Conservation (phyloP, 2,113 vertebrate genomes). For the Etheostoma cragini region DNA sequence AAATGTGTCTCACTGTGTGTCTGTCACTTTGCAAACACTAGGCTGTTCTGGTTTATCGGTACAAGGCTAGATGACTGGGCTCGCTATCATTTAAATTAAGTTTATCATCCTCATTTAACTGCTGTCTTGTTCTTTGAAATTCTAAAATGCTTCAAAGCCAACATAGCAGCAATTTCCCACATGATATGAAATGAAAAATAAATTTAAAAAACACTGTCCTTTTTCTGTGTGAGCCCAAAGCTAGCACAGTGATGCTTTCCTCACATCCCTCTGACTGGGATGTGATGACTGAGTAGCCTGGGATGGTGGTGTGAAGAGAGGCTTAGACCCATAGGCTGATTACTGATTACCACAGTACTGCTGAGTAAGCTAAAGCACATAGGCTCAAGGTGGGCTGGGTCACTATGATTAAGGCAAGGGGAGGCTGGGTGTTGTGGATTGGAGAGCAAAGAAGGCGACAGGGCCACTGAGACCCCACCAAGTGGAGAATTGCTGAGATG, state of each 20-base stretch:
- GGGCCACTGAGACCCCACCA: conserved; percentile 59
- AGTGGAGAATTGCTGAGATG: conserved; percentile 59
- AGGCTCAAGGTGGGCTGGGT: conserved; percentile 79
- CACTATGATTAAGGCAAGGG: conserved; percentile 69
- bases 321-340: conserved; percentile 80
- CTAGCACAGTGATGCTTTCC: conserved; percentile 19
- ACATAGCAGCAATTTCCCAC: background rate
- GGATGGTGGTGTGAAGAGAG: conserved; percentile 45
- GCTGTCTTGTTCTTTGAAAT: background rate
- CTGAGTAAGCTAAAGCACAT: conserved; percentile 76
- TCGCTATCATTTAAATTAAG: background rate
- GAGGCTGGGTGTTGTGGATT: conserved; percentile 42
- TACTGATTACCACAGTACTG: conserved; percentile 77
- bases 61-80: background rate
- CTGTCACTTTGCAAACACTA: conserved; percentile 13
- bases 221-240: conserved; percentile 10
- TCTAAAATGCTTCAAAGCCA: background rate
- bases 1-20: background rate
- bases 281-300: conserved; percentile 52
- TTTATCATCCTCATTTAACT: background rate
- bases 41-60: background rate
- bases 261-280: conserved; percentile 36
- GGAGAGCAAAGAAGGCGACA: conserved; percentile 43
- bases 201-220: background rate
- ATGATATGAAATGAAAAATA: background rate